Base-by-base conservation (phyloP, 2,797 vertebrate genomes). In the Gila robusta region DNA sequence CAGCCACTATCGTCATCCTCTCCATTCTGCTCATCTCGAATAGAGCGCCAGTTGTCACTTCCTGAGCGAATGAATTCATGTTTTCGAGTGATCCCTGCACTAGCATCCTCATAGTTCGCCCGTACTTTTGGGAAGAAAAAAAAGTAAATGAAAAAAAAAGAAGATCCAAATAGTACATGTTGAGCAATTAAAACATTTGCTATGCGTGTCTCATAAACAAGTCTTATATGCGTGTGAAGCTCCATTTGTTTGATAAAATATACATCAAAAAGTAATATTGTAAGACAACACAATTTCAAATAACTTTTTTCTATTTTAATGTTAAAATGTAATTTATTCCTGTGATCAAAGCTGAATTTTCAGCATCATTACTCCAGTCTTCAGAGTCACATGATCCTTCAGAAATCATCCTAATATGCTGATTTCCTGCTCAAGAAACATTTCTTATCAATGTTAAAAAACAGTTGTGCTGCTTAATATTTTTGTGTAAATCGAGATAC, bases 21-120 rank as follows among this genome's bases (percentile, higher is more conserved):
- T 94, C 98, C 98, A 16, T 98, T 99, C 90, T 97, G 97, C 86
- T 98, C 98, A 84, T 99, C 98, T 89, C 98, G 97, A 90, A 96
- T 96, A 86, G 95, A 95, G 69, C 98, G 97, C 98, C 98, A 99
- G 92, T 98, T 99, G 93, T 98, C 98, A 89, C 97, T 99, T 95
- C 98, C 98, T 69, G 97, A 96, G 54, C 98, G 97, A n/a, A 96
- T 97, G 93, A 99, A 98, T 87, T 99, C 98, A 5, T 98, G 97
- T 91, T 99, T 99, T 93, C 98, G 96, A 12, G 94, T 96, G 16
- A 72, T 86, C 17, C 93, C 91, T 17, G 95, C 93, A 87, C 92
- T 97, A 21, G 91, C 94, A 85, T 99, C 98, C 91, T 99, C 98
- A 84, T 98, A 99, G 93, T 97, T 97, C 86, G 96, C 94, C 91